Evolutionary conservation across 2,113 vertebrate species (phyloP), one percentile per base, ranked within the genome.

Genomic region (Lanius collurio): DNA sequence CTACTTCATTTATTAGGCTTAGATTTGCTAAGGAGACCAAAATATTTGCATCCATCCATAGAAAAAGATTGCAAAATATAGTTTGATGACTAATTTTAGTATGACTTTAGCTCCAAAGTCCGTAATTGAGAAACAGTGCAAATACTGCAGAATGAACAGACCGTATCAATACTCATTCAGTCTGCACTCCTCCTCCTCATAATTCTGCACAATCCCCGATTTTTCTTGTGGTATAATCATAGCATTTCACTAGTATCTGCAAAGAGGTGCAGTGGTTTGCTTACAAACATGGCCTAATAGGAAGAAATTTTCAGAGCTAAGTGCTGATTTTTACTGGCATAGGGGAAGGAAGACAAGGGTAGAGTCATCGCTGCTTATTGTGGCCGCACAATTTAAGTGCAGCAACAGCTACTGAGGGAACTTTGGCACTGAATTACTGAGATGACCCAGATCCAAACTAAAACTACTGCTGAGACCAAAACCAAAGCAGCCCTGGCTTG

Each of bases 331-430:
- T 49, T 26, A 44, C n/a, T 18, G 24, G 7, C 27, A 33, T 65
- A 13, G 6, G 9, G 27, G 22, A 75, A 71, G 33, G 14, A 87
- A 4, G 15, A 62, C 28, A 78, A 77, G 2, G 5, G 23, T 4
- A 80, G 19, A 81, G 62, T 8, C 0, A 0, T 0, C 0, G 7
- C 64, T 56, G 31, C 47, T 59, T 41, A 13, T 4, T 23, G 21
- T 2, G n/a, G 73, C 42, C 41, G 33, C 49, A 70, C 23, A 49
- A 14, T 3, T 56, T 6, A 46, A 67, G 44, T 7, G 30, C 52
- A 50, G 42, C 5, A 3, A 37, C 1, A 76, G 63, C 31, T 57
- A 7, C 64, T 9, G 56, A 63, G 39, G 26, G 33, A 89, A 46
- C 44, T 28, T 33, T 7, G 28, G 47, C 30, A 23, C 4, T 11